Evolutionary conservation across 2,797 vertebrate genomes (phyloP).

Genomic region (Typhlichthys subterraneus): DNA sequence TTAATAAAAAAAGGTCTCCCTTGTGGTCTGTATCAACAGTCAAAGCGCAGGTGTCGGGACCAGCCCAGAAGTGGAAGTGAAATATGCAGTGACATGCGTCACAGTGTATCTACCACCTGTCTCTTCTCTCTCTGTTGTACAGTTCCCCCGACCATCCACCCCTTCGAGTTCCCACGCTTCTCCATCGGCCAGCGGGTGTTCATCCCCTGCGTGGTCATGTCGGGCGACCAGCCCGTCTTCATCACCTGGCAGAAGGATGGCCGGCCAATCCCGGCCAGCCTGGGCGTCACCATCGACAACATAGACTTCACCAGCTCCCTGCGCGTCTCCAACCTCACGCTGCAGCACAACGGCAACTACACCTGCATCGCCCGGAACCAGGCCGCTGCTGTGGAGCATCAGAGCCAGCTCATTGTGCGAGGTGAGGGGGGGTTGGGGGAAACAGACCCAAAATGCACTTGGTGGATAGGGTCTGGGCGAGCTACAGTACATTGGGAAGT

Average conservation of each 20-base stretch:
- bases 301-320: conserved; percentile 98
- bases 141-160: conserved; percentile 97
- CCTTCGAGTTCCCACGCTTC: conserved; percentile 95
- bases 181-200: conserved; percentile 97
- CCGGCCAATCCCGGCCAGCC: conserved; percentile 90
- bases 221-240: conserved; percentile 94
- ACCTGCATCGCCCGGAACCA: conserved; percentile 96
- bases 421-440: conserved; percentile 71
- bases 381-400: conserved; percentile 92
- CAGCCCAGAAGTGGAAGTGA: too few relatives aligned
- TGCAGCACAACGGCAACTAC: conserved; percentile 96
- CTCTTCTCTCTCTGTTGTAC: conserved; percentile 29
- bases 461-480: neutral
- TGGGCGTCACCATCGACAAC: conserved; percentile 97
- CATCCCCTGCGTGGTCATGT: conserved; percentile 96
- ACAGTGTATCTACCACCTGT: neutral
- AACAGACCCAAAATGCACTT: neutral
- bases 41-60: too few relatives aligned
- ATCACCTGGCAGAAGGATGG: conserved; percentile 99
- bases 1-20: too few relatives aligned
- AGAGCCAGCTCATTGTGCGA: conserved; percentile 95
- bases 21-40: too few relatives aligned
- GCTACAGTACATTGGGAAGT: neutral
- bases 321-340: conserved; percentile 94
- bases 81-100: neutral